A percentile compares a stretch with the other conserved stretches of the same genome.
Evolutionary conservation across 2,888 invertebrate genomes (phyloP).

Genomic region (Stenchaetothrips biformis): DNA sequence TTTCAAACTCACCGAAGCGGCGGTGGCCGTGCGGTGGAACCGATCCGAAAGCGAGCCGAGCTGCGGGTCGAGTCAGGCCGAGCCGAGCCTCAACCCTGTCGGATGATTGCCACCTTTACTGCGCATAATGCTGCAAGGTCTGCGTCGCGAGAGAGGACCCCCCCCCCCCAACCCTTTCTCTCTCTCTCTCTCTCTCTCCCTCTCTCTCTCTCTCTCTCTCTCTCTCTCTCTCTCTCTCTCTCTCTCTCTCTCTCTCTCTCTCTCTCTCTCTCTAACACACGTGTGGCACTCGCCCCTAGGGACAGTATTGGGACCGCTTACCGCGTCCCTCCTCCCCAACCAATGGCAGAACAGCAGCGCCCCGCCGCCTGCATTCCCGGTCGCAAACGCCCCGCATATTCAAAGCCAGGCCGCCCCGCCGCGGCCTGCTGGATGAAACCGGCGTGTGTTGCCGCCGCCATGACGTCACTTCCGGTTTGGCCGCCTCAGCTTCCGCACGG

Average conservation of each 20-base stretch:
- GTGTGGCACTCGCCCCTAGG: background rate
- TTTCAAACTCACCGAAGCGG: background rate
- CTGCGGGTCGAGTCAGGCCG: background rate
- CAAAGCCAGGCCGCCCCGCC: background rate
- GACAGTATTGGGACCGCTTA: background rate
- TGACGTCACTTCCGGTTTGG: too few species aligned
- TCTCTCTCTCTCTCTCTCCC: too few species aligned
- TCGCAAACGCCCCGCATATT: background rate
- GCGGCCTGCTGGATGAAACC: background rate
- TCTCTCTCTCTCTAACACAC: background rate
- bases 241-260: background rate
- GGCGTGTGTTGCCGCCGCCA: too few species aligned
- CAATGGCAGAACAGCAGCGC: background rate
- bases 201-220: too few species aligned
- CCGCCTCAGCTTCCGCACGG: too few species aligned
- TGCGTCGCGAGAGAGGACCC: background rate
- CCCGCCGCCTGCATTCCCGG: background rate
- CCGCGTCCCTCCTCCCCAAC: too few species aligned
- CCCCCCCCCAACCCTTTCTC: background rate
- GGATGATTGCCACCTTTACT: conserved; percentile 19
- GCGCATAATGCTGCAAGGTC: background rate
- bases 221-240: background rate
- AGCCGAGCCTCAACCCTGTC: background rate
- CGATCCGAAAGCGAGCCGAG: too few species aligned
- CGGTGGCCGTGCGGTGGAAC: background rate